Conservation (phyloP, 2,113 vertebrate species). For the Myotis brandtii region DNA sequence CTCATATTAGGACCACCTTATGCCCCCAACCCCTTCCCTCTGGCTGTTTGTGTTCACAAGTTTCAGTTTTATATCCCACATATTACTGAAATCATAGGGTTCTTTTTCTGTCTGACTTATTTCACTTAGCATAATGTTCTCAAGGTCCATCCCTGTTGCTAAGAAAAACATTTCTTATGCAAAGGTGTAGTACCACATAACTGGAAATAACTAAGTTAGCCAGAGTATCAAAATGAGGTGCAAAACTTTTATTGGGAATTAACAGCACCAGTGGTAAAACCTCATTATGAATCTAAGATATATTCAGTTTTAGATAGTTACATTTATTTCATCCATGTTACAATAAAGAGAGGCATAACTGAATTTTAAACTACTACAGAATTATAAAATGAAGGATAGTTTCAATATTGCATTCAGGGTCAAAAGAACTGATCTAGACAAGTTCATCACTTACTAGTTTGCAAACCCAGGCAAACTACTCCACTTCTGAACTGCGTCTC, state of each 20-base stretch:
- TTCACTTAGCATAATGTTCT: too few relatives aligned
- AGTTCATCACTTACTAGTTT: background rate
- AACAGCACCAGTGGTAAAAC: background rate
- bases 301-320: background rate
- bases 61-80: too few relatives aligned
- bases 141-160: too few relatives aligned
- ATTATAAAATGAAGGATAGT: background rate
- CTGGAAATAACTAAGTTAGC: background rate
- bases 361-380: background rate
- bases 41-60: too few relatives aligned
- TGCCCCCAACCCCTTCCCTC: too few relatives aligned
- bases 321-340: background rate
- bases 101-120: too few relatives aligned
- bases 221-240: background rate
- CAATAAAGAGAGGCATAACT: background rate
- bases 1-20: too few relatives aligned
- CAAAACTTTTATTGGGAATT: conserved; percentile 4
- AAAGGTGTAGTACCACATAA: background rate
- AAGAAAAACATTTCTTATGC: background rate
- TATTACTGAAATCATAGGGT: too few relatives aligned
- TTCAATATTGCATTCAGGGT: background rate
- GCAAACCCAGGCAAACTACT: background rate
- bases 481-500: background rate
- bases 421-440: background rate
- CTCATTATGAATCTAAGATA: background rate